phyloP scores from a whole-genome alignment of 2,797 vertebrate genomes.

The Rhincodon typus region DNA sequence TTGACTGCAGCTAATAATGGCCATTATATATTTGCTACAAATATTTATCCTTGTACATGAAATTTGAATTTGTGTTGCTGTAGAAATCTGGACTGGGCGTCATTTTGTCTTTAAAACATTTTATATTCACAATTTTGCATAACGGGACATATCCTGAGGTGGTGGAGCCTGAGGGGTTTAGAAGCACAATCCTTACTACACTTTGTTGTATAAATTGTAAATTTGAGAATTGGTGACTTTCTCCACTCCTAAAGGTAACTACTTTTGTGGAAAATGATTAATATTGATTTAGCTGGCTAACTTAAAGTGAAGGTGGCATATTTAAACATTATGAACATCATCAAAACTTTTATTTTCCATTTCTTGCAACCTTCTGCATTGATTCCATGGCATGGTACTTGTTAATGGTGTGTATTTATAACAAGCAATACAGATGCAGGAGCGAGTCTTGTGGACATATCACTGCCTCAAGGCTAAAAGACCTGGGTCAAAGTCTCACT shows the following conservation, averaged over 20 bases:
- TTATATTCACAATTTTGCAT: neutral
- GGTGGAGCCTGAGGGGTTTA: neutral
- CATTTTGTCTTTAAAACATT: neutral
- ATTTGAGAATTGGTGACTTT: neutral
- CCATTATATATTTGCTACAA: neutral
- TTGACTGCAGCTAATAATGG: neutral
- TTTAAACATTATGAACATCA: neutral
- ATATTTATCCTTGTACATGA: neutral
- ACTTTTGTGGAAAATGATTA: neutral
- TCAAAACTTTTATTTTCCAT: neutral
- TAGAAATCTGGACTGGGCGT: neutral
- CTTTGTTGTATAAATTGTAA: neutral
- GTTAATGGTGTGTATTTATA: no score
- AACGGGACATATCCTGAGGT: neutral
- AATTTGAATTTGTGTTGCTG: neutral
- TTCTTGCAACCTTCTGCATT: neutral
- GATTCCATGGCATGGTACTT: neutral
- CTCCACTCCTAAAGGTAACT: neutral
- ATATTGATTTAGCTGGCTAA: neutral
- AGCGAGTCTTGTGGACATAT: no score
- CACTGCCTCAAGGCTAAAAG: no score
- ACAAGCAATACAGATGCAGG: no score
- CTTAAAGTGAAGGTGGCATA: neutral
- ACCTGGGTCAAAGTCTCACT: no score
- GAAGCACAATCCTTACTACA: neutral